These are phyloP conservation scores for Pogonus chalceus DNA, from an alignment of 1,140 invertebrate species.

Conservation along the genomic window DNA sequence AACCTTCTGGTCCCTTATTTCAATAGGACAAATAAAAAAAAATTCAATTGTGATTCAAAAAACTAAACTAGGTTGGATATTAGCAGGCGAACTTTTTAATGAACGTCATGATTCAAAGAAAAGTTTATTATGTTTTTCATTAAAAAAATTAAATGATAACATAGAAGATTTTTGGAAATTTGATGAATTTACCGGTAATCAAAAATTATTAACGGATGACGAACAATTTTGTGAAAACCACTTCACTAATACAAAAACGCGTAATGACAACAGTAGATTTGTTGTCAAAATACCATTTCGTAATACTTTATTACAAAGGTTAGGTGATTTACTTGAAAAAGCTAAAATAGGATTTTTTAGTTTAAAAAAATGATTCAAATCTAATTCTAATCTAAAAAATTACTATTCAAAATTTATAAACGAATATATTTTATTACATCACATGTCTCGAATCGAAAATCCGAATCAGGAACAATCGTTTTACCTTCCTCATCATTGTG, in stretches of 20 bases:
- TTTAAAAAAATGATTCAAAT: constrained; percentile 25
- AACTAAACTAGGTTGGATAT: constrained; percentile 14
- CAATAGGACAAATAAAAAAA: constrained; percentile 14
- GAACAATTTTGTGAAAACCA: constrained; percentile 17
- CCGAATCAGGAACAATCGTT: constrained; percentile 16
- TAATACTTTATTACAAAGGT: constrained; percentile 10
- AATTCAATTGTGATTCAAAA: constrained; percentile 12
- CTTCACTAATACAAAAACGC: constrained; percentile 11
- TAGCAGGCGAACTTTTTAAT: constrained; percentile 13
- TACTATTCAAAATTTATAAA: constrained; percentile 23
- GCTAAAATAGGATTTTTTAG: constrained; percentile 25
- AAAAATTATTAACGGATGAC: constrained; percentile 10
- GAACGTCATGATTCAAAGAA: too few relatives aligned
- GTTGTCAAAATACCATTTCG: constrained; percentile 19
- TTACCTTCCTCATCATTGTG: constrained; percentile 34
- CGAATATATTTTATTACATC: constrained; percentile 28
- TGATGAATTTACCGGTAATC: constrained; percentile 15
- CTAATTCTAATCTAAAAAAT: constrained; percentile 17
- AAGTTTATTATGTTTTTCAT: too few relatives aligned
- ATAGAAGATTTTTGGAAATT: constrained; percentile 23
- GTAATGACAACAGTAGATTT: constrained; percentile 14
- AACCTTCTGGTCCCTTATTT: constrained; percentile 16
- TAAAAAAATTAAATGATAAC: constrained; percentile 7
- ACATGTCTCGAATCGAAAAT: constrained; percentile 29
- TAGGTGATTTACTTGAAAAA: constrained; percentile 25